Conservation (phyloP, 2,113 vertebrate genomes). For the Sialia sialis region DNA sequence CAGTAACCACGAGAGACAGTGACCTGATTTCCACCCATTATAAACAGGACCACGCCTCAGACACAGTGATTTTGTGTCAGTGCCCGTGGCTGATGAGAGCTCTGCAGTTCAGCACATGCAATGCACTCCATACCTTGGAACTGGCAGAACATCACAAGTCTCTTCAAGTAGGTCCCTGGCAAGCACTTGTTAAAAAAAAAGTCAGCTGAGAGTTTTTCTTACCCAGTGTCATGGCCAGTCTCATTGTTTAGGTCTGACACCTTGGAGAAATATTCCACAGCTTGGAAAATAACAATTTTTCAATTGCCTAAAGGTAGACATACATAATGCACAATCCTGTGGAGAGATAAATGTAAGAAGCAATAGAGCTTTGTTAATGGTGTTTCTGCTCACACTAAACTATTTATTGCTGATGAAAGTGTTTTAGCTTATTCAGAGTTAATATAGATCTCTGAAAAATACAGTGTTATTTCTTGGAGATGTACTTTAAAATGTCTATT, state of each 20-base stretch:
- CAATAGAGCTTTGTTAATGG: background rate
- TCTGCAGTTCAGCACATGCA: background rate
- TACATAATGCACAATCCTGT: background rate
- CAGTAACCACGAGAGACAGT: conserved; percentile 35
- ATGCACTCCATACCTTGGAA: background rate
- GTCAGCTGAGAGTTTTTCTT: background rate
- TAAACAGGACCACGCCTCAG: conserved; percentile 19
- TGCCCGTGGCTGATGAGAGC: conserved; percentile 11
- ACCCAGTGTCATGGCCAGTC: background rate
- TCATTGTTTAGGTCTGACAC: background rate
- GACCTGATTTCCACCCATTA: conserved; percentile 11
- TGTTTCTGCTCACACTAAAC: background rate
- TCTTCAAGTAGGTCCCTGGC: background rate
- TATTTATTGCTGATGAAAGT: background rate
- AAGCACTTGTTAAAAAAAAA: background rate
- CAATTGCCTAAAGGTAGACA: background rate
- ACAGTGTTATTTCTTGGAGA: background rate
- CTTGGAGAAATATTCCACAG: background rate
- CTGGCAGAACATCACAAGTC: background rate
- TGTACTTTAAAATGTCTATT: background rate
- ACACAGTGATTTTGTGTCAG: conserved; percentile 2
- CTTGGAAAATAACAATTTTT: background rate
- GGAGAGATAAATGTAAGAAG: background rate
- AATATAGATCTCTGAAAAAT: background rate
- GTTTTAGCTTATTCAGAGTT: background rate